Evolutionary conservation across 1,140 invertebrate species (phyloP).

Genomic region (Gryon sp.): DNA sequence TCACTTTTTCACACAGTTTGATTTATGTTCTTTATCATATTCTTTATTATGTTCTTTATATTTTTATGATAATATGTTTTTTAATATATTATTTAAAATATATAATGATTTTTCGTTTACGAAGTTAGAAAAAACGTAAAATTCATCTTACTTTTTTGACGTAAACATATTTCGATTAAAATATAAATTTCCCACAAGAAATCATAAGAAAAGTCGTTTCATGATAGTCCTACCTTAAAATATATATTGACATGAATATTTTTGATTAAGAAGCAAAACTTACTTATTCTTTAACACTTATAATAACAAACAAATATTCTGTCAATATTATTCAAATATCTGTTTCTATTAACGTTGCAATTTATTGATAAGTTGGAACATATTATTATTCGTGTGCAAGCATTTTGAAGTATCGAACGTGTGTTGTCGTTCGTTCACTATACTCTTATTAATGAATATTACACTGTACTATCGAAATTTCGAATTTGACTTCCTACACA

Average conservation of each 20-base stretch:
- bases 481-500: conserved; percentile 37
- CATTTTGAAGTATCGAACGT: conserved; percentile 37
- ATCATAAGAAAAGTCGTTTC: no score
- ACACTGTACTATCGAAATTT: conserved; percentile 38
- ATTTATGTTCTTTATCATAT: no score
- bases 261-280: conserved; percentile 14
- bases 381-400: conserved; percentile 11
- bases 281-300: conserved; percentile 16
- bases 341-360: conserved; percentile 41
- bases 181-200: no score
- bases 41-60: no score
- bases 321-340: conserved; percentile 49
- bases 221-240: no score
- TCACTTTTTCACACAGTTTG: no score
- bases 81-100: no score
- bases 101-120: no score
- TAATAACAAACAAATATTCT: conserved; percentile 42
- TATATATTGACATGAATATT: conserved; percentile 2
- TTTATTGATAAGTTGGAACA: conserved; percentile 47
- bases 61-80: no score
- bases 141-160: no score
- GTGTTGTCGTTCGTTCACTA: conserved; percentile 18
- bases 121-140: no score
- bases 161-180: no score
- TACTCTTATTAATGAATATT: conserved; percentile 56